Evolutionary conservation across 1,140 invertebrate species (phyloP).

Genomic region (Choristoneura fumiferana): DNA sequence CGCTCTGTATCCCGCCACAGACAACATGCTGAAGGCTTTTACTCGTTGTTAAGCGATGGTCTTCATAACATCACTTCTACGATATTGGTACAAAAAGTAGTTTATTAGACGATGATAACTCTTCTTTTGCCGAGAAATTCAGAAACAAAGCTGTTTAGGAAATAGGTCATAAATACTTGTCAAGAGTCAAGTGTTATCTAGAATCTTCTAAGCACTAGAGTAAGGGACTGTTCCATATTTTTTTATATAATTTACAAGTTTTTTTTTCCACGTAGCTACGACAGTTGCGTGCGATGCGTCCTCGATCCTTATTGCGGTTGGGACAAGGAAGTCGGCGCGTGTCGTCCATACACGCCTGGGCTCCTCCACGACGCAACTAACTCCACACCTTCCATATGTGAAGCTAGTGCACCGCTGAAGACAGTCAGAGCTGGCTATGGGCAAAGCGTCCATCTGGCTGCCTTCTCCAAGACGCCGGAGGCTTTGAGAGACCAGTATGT

Average conservation of each 20-base stretch:
- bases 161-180: too few species aligned
- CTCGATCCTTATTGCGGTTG: constrained; percentile 91
- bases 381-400: constrained; percentile 84
- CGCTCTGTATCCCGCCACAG: neutral
- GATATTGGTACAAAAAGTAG: too few species aligned
- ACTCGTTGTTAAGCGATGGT: neutral
- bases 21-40: neutral
- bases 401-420: constrained; percentile 83
- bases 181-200: too few species aligned
- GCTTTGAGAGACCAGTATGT: constrained; percentile 81
- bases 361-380: constrained; percentile 85
- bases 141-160: too few species aligned
- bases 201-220: too few species aligned
- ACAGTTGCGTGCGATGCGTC: constrained; percentile 88
- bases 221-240: too few species aligned
- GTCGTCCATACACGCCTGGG: constrained; percentile 85
- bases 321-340: constrained; percentile 87
- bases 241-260: neutral
- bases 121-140: too few species aligned
- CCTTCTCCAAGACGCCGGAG: constrained; percentile 85
- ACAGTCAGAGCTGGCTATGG: constrained; percentile 86
- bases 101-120: too few species aligned
- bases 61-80: too few species aligned
- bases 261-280: constrained; percentile 77
- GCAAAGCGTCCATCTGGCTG: constrained; percentile 87